Evolutionary conservation across 2,888 invertebrate genomes (phyloP), one percentile per base, ranked within the genome.

Genomic region (Tachina grossa): DNA sequence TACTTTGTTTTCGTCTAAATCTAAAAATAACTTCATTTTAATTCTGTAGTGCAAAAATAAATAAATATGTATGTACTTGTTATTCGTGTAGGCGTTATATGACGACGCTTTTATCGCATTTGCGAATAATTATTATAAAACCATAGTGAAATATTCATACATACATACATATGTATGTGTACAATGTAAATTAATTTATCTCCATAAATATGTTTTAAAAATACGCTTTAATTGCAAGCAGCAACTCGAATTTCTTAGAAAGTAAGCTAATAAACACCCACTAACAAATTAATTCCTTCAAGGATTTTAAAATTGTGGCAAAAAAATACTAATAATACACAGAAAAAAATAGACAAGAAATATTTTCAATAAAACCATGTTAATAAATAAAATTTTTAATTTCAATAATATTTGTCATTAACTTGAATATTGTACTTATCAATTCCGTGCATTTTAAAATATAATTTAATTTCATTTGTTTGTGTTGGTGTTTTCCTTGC

Each of bases 31-130:
- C 45, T 14, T n/a, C 1, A 45, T 43, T 69, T 55, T 31, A 6
- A 5, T 41, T 76, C 51, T 5, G 31, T 61, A 13, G 22, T 51
- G 61, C 61, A 61, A 49, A 59, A 51, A 31, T 31, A 6, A 31
- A 31, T 31, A 31, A 1, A 1, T 31, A 31, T 31, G 31, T 31
- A 6, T 6, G 49, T 51, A 49, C 43, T 31, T 72, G 66, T 66
- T 45, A 76, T 59, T 16, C 19, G 68, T 81, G 84, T 81, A 81
- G 84, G 84, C 84, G 84, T 85, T 63, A 41, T 77, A 55, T 47
- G n/a, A 49, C 31, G 14, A 49, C 31, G 22, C 72, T 72, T 53
- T 85, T 81, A 81, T 80, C 84, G 43, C 41, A 39, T 31, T 22
- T 57, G 9, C 11, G 5, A 53, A 16, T 45, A 75, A 61, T 19